Evolutionary conservation across 2,888 invertebrate genomes (phyloP).

Genomic region (Melolontha melolontha): DNA sequence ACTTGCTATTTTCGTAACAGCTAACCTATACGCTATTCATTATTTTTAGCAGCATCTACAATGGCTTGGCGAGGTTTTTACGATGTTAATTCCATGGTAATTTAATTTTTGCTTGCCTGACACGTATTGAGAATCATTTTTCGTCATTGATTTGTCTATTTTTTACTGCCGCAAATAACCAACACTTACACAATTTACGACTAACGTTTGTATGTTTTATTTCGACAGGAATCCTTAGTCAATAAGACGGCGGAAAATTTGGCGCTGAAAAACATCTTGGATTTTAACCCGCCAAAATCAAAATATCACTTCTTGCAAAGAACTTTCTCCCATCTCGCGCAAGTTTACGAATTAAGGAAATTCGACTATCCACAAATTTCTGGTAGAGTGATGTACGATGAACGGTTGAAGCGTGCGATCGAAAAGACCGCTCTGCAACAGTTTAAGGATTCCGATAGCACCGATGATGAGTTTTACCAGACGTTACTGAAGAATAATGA

Average conservation of each 20-base stretch:
- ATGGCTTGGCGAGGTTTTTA: slow-evolving; percentile 55
- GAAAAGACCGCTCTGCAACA: slow-evolving; percentile 74
- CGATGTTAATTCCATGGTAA: slow-evolving; percentile 45
- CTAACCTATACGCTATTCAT: slow-evolving; percentile 39
- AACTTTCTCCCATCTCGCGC: slow-evolving; percentile 74
- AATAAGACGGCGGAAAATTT: slow-evolving; percentile 67
- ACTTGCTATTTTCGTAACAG: slow-evolving; percentile 29
- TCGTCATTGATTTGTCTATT: not conserved
- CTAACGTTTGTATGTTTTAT: slow-evolving; percentile 44
- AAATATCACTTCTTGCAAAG: slow-evolving; percentile 71
- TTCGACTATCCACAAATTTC: slow-evolving; percentile 79
- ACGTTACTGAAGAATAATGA: slow-evolving; percentile 72
- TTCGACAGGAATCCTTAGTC: slow-evolving; percentile 75
- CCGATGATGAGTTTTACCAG: slow-evolving; percentile 67
- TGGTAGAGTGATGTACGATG: slow-evolving; percentile 74
- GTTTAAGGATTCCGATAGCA: slow-evolving; percentile 58
- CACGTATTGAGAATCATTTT: not conserved
- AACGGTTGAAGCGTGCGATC: slow-evolving; percentile 77
- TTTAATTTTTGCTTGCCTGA: not conserved
- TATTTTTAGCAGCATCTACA: slow-evolving; percentile 53
- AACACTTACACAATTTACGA: no score
- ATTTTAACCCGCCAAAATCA: slow-evolving; percentile 68
- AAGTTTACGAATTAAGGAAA: slow-evolving; percentile 74
- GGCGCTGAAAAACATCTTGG: slow-evolving; percentile 73
- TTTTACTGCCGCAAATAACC: not conserved